Conservation (phyloP, 2,797 vertebrate genomes). For the Gymnodraco acuticeps region DNA sequence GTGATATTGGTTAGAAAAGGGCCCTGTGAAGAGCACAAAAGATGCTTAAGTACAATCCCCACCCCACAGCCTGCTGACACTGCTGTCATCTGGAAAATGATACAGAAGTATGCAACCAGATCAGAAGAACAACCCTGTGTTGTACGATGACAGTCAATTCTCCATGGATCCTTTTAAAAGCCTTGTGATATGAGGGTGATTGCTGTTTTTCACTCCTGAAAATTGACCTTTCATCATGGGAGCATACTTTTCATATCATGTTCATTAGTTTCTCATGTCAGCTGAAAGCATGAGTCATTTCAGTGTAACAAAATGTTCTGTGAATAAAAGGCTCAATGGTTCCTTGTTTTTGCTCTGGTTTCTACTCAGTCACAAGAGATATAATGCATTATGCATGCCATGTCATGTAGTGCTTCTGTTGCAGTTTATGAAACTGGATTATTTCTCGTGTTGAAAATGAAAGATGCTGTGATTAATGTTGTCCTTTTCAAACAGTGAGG, state of each 20-base stretch:
- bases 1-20: no score
- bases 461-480: neutral
- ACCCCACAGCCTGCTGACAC: no score
- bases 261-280: conserved; percentile 15
- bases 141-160: no score
- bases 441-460: neutral
- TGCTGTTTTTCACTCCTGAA: neutral
- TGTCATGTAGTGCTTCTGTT: neutral
- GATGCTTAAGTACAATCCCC: no score
- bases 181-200: conserved; percentile 28
- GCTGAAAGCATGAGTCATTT: neutral
- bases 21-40: no score
- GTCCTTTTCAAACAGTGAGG: neutral
- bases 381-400: neutral
- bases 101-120: no score
- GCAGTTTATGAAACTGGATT: neutral
- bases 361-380: conserved; percentile 14
- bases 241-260: conserved; percentile 25
- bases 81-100: no score
- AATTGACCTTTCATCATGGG: neutral
- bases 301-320: neutral
- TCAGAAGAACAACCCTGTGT: no score
- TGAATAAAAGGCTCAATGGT: conserved; percentile 6
- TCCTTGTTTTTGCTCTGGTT: conserved; percentile 12
- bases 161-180: no score